Base-by-base conservation (phyloP, 2,888 invertebrate genomes). In the Tolmerus cingulatus region DNA sequence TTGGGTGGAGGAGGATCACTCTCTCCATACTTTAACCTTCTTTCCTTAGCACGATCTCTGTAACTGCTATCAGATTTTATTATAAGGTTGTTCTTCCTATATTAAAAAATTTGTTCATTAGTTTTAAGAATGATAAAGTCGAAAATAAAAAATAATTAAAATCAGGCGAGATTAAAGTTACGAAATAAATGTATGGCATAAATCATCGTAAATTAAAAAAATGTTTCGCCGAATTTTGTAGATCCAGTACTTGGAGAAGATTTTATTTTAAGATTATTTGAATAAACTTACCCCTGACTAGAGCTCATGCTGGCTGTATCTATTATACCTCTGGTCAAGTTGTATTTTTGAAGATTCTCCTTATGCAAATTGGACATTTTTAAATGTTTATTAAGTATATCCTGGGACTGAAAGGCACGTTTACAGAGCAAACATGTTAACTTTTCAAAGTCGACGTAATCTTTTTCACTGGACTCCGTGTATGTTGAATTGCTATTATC, bases 391-490 rank as follows among this genome's bases (percentile, higher is more conserved):
- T 95, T 94, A 16, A 99, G 93, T 0, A 97, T 97, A 88, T 99
- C 99, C 81, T 95, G 94, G 23, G 96, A 97, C 1, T 97, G 96
- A 92, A 99, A 98, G 91, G 98, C 97, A 82, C 99, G 94, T 92
- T 99, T 99, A 92, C 99, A 99, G 14, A 99, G 93, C 30, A 99
- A 93, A 91, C 99, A 99, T 0, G 98, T 97, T 77, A 98, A 93
- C 92, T 98, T 98, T 0, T 94, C 94, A 95, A 97, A 97, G 92
- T 99, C 99, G 5, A 97, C 95, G 79, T 95, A 95, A 86, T 97
- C 96, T 90, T 96, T 95, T 91, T 95, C 96, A 57, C 96, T 97
- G 9, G 93, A 92, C 88, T 95, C 96, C 27, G 87, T 87, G 14
- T 88, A 86, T 9, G 89, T 88, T 23, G 81, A 87, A 74, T 87